Base-by-base conservation (phyloP, 2,888 invertebrate genomes). In the Eulithis prunata region DNA sequence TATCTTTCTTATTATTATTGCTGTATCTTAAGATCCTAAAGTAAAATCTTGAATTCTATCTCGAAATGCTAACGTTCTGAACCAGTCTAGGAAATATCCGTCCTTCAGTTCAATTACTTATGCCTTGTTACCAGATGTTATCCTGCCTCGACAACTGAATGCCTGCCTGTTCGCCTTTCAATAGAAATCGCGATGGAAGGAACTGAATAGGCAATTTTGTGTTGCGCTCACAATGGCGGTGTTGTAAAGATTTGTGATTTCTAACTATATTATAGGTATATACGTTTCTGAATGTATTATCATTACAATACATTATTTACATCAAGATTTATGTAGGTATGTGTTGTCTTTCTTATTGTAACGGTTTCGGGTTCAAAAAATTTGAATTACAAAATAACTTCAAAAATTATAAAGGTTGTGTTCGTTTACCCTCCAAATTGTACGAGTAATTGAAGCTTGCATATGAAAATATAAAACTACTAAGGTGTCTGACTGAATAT, bases 141-240 rank as follows among this genome's bases (percentile, higher is more conserved):
- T 62, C 41, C n/a, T 52, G 47, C 21, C 38, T 54, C 14, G 56
- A 59, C 59, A 53, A 41, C 38, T 63, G 56, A 63, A 67, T 59
- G 52, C 38, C 12, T 41, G 47, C 32, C 59, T 57, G 38, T 63
- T 62, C 56, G 58, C 53, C 13, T 59, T 67, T 63, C 63, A 46
- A 63, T 67, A 45, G 56, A 60, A 57, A 56, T 52, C 41, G 43
- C 59, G 21, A 38, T 59, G 38, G 47, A 58, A 38, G 8, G 38
- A 8, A 59, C 13, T 51, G 51, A 64, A 51, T 62, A 41, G 49
- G 14, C 13, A 46, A 54, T 54, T 55, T 67, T 52, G 46, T 51
- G 28, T 47, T 57, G 38, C 4, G 21, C 36, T 45, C 21, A 47
- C 53, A 62, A 54, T 61, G 38, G 13, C 13, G 43, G 46, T 53